Conservation (phyloP, 2,797 vertebrate genomes). For the Girardinus metallicus region DNA sequence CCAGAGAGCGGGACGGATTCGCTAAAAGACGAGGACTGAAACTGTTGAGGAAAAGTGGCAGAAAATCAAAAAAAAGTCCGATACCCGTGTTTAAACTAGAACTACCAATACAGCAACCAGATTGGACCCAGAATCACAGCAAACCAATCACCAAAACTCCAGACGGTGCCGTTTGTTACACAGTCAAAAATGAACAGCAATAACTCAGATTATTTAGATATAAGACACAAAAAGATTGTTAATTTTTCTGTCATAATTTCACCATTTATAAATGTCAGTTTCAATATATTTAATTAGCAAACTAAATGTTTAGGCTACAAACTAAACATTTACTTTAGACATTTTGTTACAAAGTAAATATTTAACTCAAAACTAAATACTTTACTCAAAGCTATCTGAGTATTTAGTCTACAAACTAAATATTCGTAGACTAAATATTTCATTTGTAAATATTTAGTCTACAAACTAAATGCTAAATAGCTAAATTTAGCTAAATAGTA, state of each 20-base stretch:
- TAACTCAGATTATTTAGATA: not conserved
- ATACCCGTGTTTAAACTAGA: constrained; percentile 1
- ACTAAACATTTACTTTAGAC: no score
- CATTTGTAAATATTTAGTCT: no score
- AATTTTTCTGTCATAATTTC: not conserved
- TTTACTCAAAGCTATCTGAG: not conserved
- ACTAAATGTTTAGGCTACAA: no score
- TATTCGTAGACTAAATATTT: no score
- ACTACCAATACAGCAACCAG: constrained; percentile 29
- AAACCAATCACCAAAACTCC: constrained; percentile 16
- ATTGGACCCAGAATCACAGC: constrained; percentile 43
- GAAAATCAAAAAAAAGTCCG: not conserved
- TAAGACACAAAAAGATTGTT: not conserved
- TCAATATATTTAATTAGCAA: not conserved
- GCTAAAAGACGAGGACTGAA: not conserved
- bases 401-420: not conserved
- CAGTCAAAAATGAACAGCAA: not conserved
- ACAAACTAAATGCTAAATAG: no score
- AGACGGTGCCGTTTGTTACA: not conserved
- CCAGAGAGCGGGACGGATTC: constrained; percentile 28
- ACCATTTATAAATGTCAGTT: not conserved
- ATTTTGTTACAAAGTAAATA: no score
- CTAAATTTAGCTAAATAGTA: not conserved
- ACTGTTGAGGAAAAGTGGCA: not conserved
- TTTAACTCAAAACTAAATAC: not conserved